Percentiles rank a stretch among this genome's conserved stretches.
Evolutionary conservation across 2,113 vertebrate genomes (phyloP).

Genomic region (Pristiophorus japonicus): DNA sequence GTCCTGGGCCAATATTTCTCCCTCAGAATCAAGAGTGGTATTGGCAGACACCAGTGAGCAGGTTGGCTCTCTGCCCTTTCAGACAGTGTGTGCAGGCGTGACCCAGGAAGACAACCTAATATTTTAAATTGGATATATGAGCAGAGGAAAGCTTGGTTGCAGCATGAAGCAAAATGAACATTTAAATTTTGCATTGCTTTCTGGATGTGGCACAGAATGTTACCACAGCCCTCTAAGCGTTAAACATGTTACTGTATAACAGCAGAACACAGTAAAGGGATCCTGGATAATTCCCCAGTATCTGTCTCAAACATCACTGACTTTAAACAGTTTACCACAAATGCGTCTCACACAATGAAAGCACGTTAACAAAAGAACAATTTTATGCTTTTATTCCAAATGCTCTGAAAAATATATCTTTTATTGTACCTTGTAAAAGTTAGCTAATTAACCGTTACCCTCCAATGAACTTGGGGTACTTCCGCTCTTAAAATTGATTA

Average conservation of each 20-base stretch:
- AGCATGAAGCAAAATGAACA: neutral
- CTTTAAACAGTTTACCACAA: neutral
- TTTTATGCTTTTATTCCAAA: neutral
- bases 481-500: neutral
- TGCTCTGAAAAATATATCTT: neutral
- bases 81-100: no score
- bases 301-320: neutral
- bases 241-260: neutral
- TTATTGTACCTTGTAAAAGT: neutral
- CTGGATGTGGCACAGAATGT: neutral
- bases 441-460: neutral
- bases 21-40: neutral
- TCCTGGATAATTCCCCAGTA: neutral
- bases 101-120: neutral
- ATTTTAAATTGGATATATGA: neutral
- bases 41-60: neutral
- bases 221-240: neutral
- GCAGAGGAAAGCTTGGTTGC: neutral
- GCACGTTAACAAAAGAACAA: neutral
- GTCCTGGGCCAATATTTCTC: neutral
- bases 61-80: neutral
- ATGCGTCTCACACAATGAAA: neutral
- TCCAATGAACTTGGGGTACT: slow-evolving; percentile 22
- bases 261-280: neutral
- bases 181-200: neutral